These are phyloP conservation scores for Conger conger DNA, from an alignment of 2,113 vertebrate species.

Conservation along the genomic window DNA sequence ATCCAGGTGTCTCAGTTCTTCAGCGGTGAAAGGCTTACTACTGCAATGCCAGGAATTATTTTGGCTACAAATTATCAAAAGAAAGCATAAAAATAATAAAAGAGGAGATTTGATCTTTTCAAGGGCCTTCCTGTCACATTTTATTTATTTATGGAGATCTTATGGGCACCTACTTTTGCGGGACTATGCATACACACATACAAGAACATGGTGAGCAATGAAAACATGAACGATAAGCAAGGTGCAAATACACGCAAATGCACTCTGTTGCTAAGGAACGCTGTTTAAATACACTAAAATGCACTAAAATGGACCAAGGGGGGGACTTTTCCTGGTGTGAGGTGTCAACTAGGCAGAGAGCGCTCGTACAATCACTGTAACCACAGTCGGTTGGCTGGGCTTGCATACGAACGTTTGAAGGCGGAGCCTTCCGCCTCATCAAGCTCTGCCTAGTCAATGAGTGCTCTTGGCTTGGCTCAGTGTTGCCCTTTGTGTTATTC, in stretches of 20 bases:
- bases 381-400: neutral
- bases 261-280: neutral
- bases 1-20: neutral
- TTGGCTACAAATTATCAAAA: neutral
- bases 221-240: neutral
- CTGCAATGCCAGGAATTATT: neutral
- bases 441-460: neutral
- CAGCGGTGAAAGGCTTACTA: neutral
- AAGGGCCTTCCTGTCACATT: neutral
- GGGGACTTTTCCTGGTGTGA: neutral
- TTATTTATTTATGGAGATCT: neutral
- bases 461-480: neutral
- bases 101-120: neutral
- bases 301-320: neutral
- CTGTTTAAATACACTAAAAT: neutral
- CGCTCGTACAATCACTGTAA: neutral
- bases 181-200: too few relatives aligned
- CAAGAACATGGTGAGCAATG: neutral
- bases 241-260: neutral
- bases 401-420: neutral
- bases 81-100: neutral
- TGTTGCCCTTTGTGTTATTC: neutral
- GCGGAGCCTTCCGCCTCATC: neutral
- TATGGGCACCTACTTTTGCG: too few relatives aligned
- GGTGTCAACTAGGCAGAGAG: neutral